Conservation (phyloP, 2,113 vertebrate genomes). For the Caranx melampygus region DNA sequence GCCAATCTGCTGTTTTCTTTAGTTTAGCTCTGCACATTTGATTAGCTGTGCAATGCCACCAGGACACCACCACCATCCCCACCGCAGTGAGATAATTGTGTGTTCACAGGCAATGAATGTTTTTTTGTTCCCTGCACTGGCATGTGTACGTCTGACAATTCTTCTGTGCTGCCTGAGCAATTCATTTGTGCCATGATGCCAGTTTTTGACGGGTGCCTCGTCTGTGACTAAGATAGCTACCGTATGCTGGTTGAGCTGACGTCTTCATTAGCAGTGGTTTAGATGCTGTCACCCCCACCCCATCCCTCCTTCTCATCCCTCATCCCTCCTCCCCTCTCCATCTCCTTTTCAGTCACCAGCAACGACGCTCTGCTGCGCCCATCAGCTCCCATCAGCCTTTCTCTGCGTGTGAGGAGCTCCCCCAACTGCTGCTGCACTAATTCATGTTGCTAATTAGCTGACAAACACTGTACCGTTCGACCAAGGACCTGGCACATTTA, state of each 20-base stretch:
- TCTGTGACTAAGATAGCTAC: slow-evolving; percentile 51
- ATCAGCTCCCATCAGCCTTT: slow-evolving; percentile 73
- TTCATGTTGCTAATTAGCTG: slow-evolving; percentile 80
- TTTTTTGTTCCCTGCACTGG: slow-evolving; percentile 24
- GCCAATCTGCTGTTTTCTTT: slow-evolving; percentile 57
- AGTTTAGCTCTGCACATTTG: slow-evolving; percentile 56
- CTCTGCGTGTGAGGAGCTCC: slow-evolving; percentile 61
- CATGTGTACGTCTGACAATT: slow-evolving; percentile 38
- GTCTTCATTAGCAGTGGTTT: slow-evolving; percentile 77
- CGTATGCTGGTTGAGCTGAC: slow-evolving; percentile 46
- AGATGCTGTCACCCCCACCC: slow-evolving; percentile 28
- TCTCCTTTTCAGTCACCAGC: slow-evolving; percentile 47
- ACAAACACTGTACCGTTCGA: slow-evolving; percentile 69
- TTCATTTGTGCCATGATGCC: slow-evolving; percentile 48
- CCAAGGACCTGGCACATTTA: slow-evolving; percentile 48
- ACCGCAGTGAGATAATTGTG: slow-evolving; percentile 50
- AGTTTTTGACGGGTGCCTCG: slow-evolving; percentile 57
- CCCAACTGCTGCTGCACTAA: slow-evolving; percentile 71
- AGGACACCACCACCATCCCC: slow-evolving; percentile 25
- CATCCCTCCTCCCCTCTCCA: neutral
- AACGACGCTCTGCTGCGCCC: slow-evolving; percentile 67
- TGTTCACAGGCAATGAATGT: slow-evolving; percentile 41
- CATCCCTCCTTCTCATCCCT: neutral
- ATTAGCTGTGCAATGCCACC: slow-evolving; percentile 51
- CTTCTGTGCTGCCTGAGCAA: slow-evolving; percentile 34